Percentiles rank a stretch among this genome's conserved stretches.
Evolutionary conservation across 2,888 invertebrate species (phyloP).

Genomic region (Carpatolechia fugitivella): DNA sequence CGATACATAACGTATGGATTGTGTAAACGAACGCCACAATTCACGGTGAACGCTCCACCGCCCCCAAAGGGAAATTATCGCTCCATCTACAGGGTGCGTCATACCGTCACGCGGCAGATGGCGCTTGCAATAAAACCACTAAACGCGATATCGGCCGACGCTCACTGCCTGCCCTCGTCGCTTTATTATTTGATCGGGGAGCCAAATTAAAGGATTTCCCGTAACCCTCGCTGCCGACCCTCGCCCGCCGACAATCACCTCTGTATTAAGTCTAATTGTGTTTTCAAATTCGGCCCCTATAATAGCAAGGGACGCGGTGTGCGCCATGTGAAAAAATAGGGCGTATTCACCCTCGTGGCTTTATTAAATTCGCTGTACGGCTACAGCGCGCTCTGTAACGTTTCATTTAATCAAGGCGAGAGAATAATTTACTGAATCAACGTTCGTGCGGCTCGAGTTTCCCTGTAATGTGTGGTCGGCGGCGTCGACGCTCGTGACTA

Average conservation of each 20-base stretch:
- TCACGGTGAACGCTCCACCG: constrained; percentile 58
- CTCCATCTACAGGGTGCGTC: constrained; percentile 63
- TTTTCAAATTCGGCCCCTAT: constrained; percentile 77
- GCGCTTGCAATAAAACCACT: constrained; percentile 80
- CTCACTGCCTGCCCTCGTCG: constrained; percentile 52
- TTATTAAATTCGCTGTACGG: constrained; percentile 66
- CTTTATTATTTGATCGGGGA: constrained; percentile 79
- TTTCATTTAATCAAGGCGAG: constrained; percentile 32
- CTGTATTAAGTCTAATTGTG: constrained; percentile 80
- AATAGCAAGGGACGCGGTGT: constrained; percentile 58
- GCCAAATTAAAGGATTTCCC: constrained; percentile 79
- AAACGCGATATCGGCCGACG: constrained; percentile 71
- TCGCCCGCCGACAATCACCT: constrained; percentile 76
- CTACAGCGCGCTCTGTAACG: constrained; percentile 34
- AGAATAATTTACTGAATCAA: constrained; percentile 34
- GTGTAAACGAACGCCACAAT: constrained; percentile 70
- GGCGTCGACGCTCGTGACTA: constrained; percentile 48
- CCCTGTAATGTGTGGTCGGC: constrained; percentile 43
- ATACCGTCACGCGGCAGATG: constrained; percentile 64
- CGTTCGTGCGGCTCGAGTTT: constrained; percentile 48
- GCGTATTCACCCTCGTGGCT: constrained; percentile 57
- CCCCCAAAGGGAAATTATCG: constrained; percentile 73
- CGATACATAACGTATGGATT: constrained; percentile 61
- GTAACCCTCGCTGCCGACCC: constrained; percentile 71
- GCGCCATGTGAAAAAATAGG: constrained; percentile 72